Evolutionary conservation across 2,797 vertebrate species (phyloP).

Genomic region (Halcyon badia): DNA sequence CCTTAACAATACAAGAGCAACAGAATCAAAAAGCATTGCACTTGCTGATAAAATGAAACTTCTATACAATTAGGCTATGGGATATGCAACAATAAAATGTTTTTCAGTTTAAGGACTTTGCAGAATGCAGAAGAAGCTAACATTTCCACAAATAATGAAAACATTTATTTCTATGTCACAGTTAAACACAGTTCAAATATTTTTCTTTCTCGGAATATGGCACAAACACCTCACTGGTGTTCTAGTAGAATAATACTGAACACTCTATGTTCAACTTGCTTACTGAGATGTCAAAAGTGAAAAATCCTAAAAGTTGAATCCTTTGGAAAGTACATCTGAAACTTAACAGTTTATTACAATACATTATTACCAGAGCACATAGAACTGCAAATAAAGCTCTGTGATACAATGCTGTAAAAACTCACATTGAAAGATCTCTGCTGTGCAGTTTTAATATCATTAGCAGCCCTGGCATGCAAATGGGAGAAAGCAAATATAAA

Average conservation of each 20-base stretch:
- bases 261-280: background rate
- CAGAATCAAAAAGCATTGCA: background rate
- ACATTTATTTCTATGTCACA: background rate
- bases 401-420: background rate
- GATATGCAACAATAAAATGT: background rate
- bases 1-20: background rate
- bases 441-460: background rate
- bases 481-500: background rate
- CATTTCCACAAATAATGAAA: background rate
- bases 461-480: background rate
- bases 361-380: background rate
- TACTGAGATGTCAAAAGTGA: background rate
- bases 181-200: background rate
- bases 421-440: rapidly evolving
- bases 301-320: background rate
- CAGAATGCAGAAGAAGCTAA: background rate
- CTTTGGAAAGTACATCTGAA: background rate
- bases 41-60: background rate
- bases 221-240: background rate
- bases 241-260: background rate
- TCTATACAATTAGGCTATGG: background rate
- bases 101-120: background rate
- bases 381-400: background rate
- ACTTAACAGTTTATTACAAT: background rate
- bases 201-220: background rate